These are phyloP conservation scores for Pimephales promelas DNA, from an alignment of 2,113 vertebrate genomes.

Conservation along the genomic window DNA sequence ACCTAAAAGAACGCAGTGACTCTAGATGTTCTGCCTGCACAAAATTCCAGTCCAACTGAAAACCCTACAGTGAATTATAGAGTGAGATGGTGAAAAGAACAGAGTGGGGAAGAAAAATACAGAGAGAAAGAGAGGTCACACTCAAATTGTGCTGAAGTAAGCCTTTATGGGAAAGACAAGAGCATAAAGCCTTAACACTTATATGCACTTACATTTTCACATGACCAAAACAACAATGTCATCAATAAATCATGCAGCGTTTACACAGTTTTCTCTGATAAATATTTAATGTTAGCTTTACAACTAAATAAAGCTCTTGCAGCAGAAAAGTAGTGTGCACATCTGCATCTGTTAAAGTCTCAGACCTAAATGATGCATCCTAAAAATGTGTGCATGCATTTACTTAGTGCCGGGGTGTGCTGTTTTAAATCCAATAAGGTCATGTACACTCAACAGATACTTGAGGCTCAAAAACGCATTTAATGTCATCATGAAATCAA, in stretches of 20 bases:
- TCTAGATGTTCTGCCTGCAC: conserved; percentile 65
- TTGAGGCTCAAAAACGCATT: not conserved
- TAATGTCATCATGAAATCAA: not conserved
- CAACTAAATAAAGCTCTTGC: not conserved
- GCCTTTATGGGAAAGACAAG: conserved; percentile 37
- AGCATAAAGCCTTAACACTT: conserved; percentile 34
- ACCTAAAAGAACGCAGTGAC: conserved; percentile 55
- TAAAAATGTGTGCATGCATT: conserved; percentile 10
- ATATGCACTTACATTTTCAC: conserved; percentile 7
- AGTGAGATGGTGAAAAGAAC: not conserved
- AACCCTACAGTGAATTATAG: conserved; percentile 42
- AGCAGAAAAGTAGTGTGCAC: not conserved
- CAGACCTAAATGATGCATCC: not conserved
- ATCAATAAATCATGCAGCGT: conserved; percentile 35
- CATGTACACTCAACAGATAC: not conserved
- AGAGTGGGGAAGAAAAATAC: not conserved
- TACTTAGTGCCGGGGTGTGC: not conserved
- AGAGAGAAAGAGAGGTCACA: conserved; percentile 13
- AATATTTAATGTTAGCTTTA: not conserved
- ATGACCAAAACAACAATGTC: conserved; percentile 39
- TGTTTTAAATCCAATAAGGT: not conserved
- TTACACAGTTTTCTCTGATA: conserved; percentile 17
- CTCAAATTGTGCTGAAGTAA: conserved; percentile 37
- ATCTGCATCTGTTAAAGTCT: not conserved
- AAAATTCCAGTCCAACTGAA: conserved; percentile 36